Evolutionary conservation across 2,113 vertebrate genomes (phyloP).

Genomic region (Chiloscyllium plagiosum): DNA sequence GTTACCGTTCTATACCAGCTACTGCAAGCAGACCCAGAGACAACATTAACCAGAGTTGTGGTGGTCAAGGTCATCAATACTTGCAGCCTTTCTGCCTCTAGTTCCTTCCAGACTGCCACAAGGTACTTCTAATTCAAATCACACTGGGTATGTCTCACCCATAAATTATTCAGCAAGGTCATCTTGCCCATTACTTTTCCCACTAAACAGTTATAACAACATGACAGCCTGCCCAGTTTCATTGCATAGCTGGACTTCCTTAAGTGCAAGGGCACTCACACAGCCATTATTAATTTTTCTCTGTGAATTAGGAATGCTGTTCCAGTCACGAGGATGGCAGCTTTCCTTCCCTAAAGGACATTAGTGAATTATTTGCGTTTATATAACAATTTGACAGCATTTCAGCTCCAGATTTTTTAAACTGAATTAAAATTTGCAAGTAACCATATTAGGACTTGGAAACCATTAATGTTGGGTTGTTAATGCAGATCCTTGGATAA

Average conservation of each 20-base stretch:
- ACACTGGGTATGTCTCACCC: neutral
- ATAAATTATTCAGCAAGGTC: neutral
- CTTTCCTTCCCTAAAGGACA: neutral
- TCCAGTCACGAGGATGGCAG: neutral
- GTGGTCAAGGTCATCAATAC: neutral
- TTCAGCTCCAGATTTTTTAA: neutral
- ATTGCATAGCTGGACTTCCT: neutral
- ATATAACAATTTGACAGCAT: neutral
- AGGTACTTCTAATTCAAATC: neutral
- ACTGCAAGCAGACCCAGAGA: neutral
- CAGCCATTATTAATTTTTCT: neutral
- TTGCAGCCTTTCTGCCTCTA: neutral
- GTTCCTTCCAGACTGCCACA: neutral
- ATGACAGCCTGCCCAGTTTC: neutral
- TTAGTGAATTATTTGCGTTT: neutral
- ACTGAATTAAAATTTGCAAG: neutral
- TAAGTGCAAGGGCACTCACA: neutral
- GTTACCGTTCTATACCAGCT: neutral
- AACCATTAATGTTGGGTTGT: no score
- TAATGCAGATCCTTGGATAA: neutral
- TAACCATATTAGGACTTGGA: neutral
- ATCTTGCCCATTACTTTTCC: neutral
- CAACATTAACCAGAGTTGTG: neutral
- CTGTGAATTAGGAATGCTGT: neutral
- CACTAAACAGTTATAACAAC: neutral